Evolutionary conservation across 2,797 vertebrate species (phyloP), one percentile per base, ranked within the genome.

Genomic region (Garrulus glandarius): DNA sequence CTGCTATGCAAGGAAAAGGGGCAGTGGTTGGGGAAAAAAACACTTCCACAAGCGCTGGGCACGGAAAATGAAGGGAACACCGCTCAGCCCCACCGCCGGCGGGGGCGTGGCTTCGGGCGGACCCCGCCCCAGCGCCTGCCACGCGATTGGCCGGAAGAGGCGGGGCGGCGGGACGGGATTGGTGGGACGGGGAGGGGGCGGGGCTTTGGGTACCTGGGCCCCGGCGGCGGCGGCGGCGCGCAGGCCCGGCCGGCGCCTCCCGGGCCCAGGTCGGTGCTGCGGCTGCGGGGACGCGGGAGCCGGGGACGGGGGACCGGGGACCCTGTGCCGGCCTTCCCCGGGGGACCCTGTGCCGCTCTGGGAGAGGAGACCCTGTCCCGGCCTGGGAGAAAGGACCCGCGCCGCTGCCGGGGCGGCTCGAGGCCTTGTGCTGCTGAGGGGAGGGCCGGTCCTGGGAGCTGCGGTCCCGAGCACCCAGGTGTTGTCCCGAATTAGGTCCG

Each of bases 21-120:
- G 5, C 36, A 9, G 16, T 0, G 8, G 1, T 0, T 1, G 2
- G 8, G 4, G 15, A 12, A 41, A 41, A 3, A 29, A 4, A 10
- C 18, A 10, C 13, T 0, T 1, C 18, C 34, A 0, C 3, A 1
- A 3, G 4, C 4, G 2, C 10, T 0, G 34, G 1, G 1, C 24
- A 6, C 10, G 0, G 5, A 8, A 6, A 10, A 7, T 0, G 4
- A 6, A 3, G 0, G 1, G 0, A 0, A 3, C 2, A 5, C 0
- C 4, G 8, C 34, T 1, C 22, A 8, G 23, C 19, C 4, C 9
- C 1, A 0, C 34, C 0, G 46, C 34, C 5, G 2, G 1, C 0
- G 23, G 36, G 21, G n/a, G 36, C n/a, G 36, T 3, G 24, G 46
- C 44, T 9, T 22, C 2, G 0, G 0, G 1, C 3, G 4, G 2